phyloP scores from a whole-genome alignment of 2,888 invertebrate genomes.

The Tetragonula carbonaria region DNA sequence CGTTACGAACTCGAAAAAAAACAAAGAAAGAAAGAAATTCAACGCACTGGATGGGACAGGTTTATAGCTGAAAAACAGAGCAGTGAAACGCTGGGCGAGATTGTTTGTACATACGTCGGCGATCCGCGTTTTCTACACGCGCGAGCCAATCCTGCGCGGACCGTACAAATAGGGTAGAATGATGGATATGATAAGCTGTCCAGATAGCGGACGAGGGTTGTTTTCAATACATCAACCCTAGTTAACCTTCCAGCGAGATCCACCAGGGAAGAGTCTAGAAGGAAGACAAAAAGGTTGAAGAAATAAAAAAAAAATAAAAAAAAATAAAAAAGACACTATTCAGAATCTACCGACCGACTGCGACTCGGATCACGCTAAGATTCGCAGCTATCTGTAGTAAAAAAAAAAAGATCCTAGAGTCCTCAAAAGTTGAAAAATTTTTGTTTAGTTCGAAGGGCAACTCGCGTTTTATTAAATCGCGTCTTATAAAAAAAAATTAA shows the following conservation, averaged over 20 bases:
- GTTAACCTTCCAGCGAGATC: slow-evolving; percentile 62
- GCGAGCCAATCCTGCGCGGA: slow-evolving; percentile 40
- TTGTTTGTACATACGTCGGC: slow-evolving; percentile 37
- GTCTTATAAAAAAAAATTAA: no score
- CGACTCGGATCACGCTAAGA: background rate
- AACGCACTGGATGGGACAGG: background rate
- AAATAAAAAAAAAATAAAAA: background rate
- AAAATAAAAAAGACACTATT: background rate
- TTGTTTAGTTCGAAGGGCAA: no score
- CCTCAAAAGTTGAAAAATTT: no score
- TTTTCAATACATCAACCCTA: slow-evolving; percentile 75
- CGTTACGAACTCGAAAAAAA: background rate
- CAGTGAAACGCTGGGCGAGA: slow-evolving; percentile 14
- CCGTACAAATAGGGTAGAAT: slow-evolving; percentile 72
- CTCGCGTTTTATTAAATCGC: no score
- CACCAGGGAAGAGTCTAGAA: background rate
- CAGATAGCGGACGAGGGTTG: slow-evolving; percentile 73
- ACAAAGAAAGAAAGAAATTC: background rate
- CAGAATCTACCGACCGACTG: background rate
- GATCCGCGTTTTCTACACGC: slow-evolving; percentile 47
- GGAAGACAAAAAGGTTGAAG: background rate
- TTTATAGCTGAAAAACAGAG: slow-evolving; percentile 34
- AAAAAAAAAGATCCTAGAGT: no score
- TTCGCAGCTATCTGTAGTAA: background rate
- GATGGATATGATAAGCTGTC: slow-evolving; percentile 77